Conservation (phyloP, 1,140 invertebrate species). For the Bombus consobrinus region DNA sequence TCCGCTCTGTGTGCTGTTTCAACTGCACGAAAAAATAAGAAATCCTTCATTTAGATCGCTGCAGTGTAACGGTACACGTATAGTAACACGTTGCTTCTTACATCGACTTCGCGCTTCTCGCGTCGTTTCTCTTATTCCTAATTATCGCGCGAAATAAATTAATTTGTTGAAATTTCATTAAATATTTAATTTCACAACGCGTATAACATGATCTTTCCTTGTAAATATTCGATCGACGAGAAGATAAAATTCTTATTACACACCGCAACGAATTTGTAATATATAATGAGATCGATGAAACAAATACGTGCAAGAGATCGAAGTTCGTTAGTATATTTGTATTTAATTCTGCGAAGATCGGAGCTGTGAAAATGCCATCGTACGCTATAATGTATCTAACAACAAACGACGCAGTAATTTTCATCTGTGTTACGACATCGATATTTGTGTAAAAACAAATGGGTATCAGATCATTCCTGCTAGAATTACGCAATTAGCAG, state of each 20-base stretch:
- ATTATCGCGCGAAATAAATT: neutral
- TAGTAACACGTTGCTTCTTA: neutral
- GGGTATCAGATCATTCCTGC: neutral
- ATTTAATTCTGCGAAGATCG: no score
- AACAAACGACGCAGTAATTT: neutral
- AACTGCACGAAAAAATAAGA: constrained; percentile 7
- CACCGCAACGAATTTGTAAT: neutral
- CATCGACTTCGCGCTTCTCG: neutral
- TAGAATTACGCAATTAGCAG: neutral
- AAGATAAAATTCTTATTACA: neutral
- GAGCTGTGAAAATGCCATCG: no score
- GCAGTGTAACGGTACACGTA: constrained; percentile 13
- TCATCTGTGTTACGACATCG: no score
- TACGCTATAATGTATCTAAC: neutral
- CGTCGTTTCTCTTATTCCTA: neutral
- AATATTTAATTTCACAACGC: neutral
- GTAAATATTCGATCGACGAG: neutral
- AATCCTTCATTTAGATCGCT: constrained; percentile 17
- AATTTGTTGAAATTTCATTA: neutral
- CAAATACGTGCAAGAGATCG: fast-evolving
- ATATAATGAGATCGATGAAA: neutral
- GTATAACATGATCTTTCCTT: neutral
- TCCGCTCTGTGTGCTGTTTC: constrained; percentile 1
- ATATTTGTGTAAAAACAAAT: neutral
- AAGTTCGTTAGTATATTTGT: no score